Conservation (phyloP, 2,113 vertebrate genomes). For the Eolophus roseicapilla region DNA sequence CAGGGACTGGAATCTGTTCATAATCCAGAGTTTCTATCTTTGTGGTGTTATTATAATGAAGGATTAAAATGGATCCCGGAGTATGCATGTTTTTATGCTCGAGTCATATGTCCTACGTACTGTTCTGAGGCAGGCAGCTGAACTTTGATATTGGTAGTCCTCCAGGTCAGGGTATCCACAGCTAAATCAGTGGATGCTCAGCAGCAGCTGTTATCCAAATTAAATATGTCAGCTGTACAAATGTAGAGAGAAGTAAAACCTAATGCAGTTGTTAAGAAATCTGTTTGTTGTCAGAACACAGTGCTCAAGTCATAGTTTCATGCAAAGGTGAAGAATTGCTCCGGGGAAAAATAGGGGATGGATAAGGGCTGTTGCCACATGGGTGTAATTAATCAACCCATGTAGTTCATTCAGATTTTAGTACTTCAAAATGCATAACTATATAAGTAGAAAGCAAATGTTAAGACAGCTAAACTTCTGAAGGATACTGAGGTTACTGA, state of each 20-base stretch:
- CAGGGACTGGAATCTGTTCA: neutral
- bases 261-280: slow-evolving; percentile 1
- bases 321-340: slow-evolving; percentile 12
- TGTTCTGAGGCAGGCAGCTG: slow-evolving; percentile 24
- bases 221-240: neutral
- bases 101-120: neutral
- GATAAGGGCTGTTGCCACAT: neutral
- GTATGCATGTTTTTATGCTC: neutral
- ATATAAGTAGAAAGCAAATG: neutral
- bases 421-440: neutral
- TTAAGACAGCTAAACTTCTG: neutral
- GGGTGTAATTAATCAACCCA: neutral
- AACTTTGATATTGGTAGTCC: slow-evolving; percentile 22
- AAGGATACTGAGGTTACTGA: neutral
- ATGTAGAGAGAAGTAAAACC: slow-evolving; percentile 19
- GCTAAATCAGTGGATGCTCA: slow-evolving; percentile 22
- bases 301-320: neutral
- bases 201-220: slow-evolving; percentile 32
- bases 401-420: neutral
- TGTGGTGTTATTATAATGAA: neutral
- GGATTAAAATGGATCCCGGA: neutral
- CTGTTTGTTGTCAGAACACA: neutral
- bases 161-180: neutral
- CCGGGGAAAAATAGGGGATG: neutral
- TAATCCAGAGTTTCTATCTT: neutral